Base-by-base conservation (phyloP, 2,797 vertebrate genomes). In the Falco naumanni region DNA sequence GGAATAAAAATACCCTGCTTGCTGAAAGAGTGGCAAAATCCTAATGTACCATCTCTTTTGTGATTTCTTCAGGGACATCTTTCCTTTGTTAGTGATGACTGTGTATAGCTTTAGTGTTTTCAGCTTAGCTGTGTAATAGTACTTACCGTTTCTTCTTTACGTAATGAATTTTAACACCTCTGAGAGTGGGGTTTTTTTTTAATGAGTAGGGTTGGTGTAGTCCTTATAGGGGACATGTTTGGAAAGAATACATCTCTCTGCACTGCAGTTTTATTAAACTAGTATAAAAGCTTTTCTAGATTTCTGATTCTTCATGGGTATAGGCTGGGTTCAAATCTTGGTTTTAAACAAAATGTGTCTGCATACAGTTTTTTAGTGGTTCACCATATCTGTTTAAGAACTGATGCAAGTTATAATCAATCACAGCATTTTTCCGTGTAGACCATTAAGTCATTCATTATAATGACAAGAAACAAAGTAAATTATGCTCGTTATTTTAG, bases 1-100 rank as follows among this genome's bases (percentile, higher is more conserved):
- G 92, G 81, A 91, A 76, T 83, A 60, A 96, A 88, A 94, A 79
- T 34, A 89, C 76, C 51, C 66, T 59, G n/a, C 71, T 84, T 76
- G 47, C 72, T 60, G 83, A n/a, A 86, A 39, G 61, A 84, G 43
- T 56, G 61, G 83, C 61, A 89, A 83, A 90, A 90, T 68, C 39
- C 59, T 87, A 82, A 80, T 37, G 57, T 9, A 21, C 20, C 1
- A 82, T 85, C 63, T 63, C 63, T 87, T 86, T 43, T 79, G 51
- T 66, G 74, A 68, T 89, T 93, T 79, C 68, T 90, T 89, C 39
- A 65, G 94, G 84, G 83, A 53, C 47, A 63, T 84, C 59, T 89
- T 61, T 26, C 59, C 83, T 89, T 51, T 91, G 53, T 71, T 85
- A 31, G 57, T 31, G 43, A 50, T 82, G 66, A 9, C 51, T 61